Conservation (phyloP, 2,113 vertebrate species). For the Micromys minutus region DNA sequence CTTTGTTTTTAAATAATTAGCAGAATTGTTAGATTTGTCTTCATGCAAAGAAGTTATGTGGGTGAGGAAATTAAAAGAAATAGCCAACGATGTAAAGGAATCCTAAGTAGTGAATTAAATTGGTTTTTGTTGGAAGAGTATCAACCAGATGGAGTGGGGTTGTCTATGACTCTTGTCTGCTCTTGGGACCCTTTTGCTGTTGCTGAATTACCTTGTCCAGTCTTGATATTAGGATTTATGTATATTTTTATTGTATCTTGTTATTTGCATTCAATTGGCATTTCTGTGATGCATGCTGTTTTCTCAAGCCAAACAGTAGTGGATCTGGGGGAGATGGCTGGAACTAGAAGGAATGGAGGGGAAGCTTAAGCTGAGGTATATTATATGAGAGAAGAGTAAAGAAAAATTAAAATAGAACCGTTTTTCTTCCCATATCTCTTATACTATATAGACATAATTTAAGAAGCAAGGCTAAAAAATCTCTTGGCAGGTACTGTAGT, state of each 20-base stretch:
- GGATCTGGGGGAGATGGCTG: accelerated
- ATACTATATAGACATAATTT: not conserved
- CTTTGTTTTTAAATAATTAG: not conserved
- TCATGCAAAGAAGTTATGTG: not conserved
- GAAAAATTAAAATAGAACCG: not conserved
- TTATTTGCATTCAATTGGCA: not conserved
- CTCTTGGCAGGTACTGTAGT: not conserved
- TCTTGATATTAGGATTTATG: not conserved
- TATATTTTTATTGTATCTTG: not conserved
- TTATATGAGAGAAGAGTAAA: not conserved
- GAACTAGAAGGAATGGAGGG: accelerated
- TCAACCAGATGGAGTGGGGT: not conserved
- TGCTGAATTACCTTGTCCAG: not conserved
- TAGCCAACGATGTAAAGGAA: not conserved
- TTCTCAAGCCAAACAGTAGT: not conserved
- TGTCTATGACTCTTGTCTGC: not conserved
- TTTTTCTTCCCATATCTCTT: not conserved
- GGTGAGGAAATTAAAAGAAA: not conserved
- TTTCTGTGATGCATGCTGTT: not conserved
- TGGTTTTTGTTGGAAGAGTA: too few relatives aligned
- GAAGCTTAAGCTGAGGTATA: not conserved
- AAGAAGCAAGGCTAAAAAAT: not conserved
- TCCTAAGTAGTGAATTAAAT: not conserved
- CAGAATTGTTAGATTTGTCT: not conserved
- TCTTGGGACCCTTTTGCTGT: not conserved